Evolutionary conservation across 2,113 vertebrate species (phyloP).

Genomic region (Hipposideros armiger): DNA sequence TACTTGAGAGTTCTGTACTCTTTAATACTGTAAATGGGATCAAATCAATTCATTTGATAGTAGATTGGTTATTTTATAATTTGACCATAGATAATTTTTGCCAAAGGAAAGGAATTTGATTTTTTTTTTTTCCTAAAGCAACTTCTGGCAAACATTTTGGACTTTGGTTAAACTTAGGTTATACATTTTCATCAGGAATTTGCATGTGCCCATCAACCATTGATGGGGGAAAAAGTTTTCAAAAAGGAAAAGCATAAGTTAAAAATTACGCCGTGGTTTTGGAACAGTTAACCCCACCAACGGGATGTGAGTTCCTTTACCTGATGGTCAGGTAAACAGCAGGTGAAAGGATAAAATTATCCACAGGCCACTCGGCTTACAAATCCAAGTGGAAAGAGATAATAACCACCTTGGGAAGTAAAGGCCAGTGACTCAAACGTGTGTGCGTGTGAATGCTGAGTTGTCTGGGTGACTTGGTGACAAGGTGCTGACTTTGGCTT

Average conservation of each 20-base stretch:
- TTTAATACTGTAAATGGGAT: not conserved
- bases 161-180: not conserved
- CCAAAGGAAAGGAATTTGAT: not conserved
- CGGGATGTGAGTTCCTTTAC: not conserved
- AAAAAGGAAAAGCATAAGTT: not conserved
- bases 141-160: slow-evolving; percentile 9
- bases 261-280: not conserved
- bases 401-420: not conserved
- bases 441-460: not conserved
- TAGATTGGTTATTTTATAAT: slow-evolving; percentile 38
- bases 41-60: slow-evolving; percentile 21
- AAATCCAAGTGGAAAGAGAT: not conserved
- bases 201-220: not conserved
- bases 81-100: not conserved
- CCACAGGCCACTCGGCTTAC: not conserved
- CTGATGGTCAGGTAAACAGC: not conserved
- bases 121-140: not conserved
- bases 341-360: not conserved
- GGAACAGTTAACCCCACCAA: not conserved
- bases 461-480: not conserved
- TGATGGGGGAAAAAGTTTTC: not conserved
- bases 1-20: not conserved
- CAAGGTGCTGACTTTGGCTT: not conserved
- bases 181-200: not conserved
- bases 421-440: not conserved